A percentile compares a stretch with the other conserved stretches of the same genome.
phyloP scores from a whole-genome alignment of 2,113 vertebrate species.

The Naja naja region DNA sequence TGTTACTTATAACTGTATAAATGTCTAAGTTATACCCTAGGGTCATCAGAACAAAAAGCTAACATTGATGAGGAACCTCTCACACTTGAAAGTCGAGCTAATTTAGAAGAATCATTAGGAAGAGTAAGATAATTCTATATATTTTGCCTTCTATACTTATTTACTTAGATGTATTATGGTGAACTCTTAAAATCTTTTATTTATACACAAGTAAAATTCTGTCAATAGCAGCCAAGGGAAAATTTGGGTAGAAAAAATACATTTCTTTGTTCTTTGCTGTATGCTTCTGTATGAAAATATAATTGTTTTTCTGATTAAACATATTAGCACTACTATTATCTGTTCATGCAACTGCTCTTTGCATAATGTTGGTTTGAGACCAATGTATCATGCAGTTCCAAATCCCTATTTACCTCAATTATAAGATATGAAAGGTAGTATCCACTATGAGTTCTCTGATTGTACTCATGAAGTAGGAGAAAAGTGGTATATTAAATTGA shows the following conservation, averaged over 20 bases:
- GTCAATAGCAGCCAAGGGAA: not conserved
- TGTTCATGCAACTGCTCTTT: not conserved
- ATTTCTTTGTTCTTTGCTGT: not conserved
- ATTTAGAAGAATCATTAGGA: slow-evolving; percentile 60
- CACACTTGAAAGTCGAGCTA: slow-evolving; percentile 66
- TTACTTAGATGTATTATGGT: not conserved
- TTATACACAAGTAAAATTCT: not conserved
- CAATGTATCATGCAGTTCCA: not conserved
- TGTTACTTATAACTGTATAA: slow-evolving; percentile 6
- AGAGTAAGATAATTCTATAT: slow-evolving; percentile 59
- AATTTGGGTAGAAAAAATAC: not conserved
- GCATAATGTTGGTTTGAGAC: not conserved
- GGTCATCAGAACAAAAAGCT: slow-evolving; percentile 66
- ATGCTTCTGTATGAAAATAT: not conserved
- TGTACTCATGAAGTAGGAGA: not conserved
- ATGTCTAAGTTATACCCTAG: slow-evolving; percentile 67
- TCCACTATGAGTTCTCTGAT: not conserved
- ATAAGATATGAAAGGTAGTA: not conserved
- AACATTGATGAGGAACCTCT: slow-evolving; percentile 62
- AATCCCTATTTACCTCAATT: not conserved
- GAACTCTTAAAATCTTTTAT: not conserved
- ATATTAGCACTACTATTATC: not conserved
- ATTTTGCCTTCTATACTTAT: not conserved
- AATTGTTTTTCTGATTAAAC: not conserved
- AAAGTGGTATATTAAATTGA: not conserved